Base-by-base conservation (phyloP, 2,113 vertebrate genomes). In the Urocolius indicus region DNA sequence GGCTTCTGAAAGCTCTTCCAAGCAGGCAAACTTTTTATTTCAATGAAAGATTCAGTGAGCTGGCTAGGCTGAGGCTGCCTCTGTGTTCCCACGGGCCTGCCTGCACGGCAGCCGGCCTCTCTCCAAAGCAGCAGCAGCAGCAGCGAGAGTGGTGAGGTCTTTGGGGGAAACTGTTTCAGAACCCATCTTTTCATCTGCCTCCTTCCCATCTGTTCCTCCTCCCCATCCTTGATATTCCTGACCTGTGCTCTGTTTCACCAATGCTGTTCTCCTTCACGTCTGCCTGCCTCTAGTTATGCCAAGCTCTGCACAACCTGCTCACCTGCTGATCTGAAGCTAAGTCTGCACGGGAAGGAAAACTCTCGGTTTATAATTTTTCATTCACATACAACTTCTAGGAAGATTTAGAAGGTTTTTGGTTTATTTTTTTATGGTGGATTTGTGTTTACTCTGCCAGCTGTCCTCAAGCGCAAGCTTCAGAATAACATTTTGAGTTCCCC, bases 141-240 rank as follows among this genome's bases (percentile, higher is more conserved):
- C 9, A 38, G 38, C 38, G 55, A 90, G 69, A 5, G 26, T 29
- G 21, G 48, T 1, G 5, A 85, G 36, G 36, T 71, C 78, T 84
- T 88, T 16, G 48, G 87, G 87, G 48, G 78, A 95, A 78, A 52
- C 11, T 30, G 36, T 57, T 94, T 75, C 76, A 88, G 52, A 75
- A 89, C 61, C 18, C 24, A 49, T 46, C 45, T 52, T 73, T 71
- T 58, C 59, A n/a, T 54, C 69, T 88, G 49, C 36, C 38, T 86
- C 76, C 66, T 66, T 82, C 63, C 71, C 76, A 81, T 78, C 84
- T 90, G 76, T 41, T 83, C 49, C 54, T 18, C 49, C 16, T 84
- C 68, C 45, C n/a, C 69, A 67, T 22, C 8, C 34, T 22, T 38
- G 19, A 0, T 8, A 38, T 21, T 73, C 49, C 76, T 1, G 2